Conservation (phyloP, 2,888 invertebrate species). For the Harpalus rufipes region DNA sequence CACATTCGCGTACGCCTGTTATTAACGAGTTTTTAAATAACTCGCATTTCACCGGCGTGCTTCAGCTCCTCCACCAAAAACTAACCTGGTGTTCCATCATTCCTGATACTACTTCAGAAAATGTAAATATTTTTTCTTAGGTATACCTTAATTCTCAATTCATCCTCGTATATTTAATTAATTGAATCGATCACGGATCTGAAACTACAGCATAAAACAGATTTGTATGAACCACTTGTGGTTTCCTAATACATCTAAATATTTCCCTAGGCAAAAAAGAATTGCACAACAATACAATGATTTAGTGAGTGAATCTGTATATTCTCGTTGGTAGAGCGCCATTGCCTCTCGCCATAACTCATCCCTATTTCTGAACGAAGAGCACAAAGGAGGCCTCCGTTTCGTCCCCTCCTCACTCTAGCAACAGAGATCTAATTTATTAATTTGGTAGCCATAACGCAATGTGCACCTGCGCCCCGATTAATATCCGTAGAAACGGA, state of each 20-base stretch:
- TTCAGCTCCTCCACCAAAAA: constrained; percentile 13
- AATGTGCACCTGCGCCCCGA: constrained; percentile 62
- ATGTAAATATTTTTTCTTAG: too few species aligned
- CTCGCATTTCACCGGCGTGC: constrained; percentile 46
- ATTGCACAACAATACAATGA: constrained; percentile 48
- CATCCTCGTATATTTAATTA: too few species aligned
- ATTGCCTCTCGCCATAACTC: constrained; percentile 29
- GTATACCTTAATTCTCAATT: too few species aligned
- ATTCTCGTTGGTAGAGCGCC: constrained; percentile 24
- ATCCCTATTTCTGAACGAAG: constrained; percentile 35
- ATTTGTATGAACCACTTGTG: background rate
- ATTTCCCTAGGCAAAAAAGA: background rate
- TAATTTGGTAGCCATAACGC: constrained; percentile 64
- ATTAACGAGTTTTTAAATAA: constrained; percentile 62
- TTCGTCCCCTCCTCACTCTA: background rate
- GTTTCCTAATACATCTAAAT: constrained; percentile 26
- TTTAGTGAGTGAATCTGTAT: constrained; percentile 49
- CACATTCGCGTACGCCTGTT: constrained; percentile 50
- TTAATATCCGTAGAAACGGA: constrained; percentile 65
- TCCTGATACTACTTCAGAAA: background rate
- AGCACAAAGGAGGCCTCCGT: constrained; percentile 30
- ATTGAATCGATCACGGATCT: too few species aligned
- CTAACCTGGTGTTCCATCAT: constrained; percentile 35
- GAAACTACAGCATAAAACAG: too few species aligned
- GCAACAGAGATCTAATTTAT: constrained; percentile 62